Evolutionary conservation across 2,797 vertebrate species (phyloP), one percentile per base, ranked within the genome.

Genomic region (Mormyrus proboscirostris): DNA sequence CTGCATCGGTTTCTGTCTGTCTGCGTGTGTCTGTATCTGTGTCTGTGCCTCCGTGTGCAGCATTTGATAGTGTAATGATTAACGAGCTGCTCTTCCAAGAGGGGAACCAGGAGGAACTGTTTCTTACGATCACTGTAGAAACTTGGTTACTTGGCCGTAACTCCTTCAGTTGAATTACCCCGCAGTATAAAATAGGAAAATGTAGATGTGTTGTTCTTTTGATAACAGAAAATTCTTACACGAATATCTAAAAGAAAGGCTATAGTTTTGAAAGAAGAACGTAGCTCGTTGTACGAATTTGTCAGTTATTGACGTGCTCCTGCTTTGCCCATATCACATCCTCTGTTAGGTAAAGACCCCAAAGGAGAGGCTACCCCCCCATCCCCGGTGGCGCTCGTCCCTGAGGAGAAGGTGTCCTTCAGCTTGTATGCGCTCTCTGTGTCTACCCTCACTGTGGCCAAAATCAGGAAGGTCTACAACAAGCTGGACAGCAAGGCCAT

Each of bases 401-500:
- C 98, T 0, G 99, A 99, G 91, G 99, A 99, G 92, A 99, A 99
- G 91, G 97, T 99, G n/a, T 99, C 98, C 6, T 98, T 99, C 93
- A 98, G 98, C 55, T 96, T 99, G 22, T 99, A 97, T 69, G 97
- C 97, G 0, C 95, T 98, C 50, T 99, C 99, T 0, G 97, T 98
- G 88, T 98, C 98, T 6, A 95, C 97, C 0, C 96, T 99, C 88
- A 99, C 99, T 0, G 98, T 99, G 89, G 98, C 98, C 89, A 98
- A 97, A 93, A 99, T 99, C 93, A 95, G 99, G 90, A 99, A 99
- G 91, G 96, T 97, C 90, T 99, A 99, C 95, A 99, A 99, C 95
- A 99, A 99, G 89, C 93, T 99, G 94, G 99, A 99, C 92, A 99
- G 98, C 94, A 99, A 99, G 95, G 98, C 98, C 92, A 99, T 99